phyloP scores from a whole-genome alignment of 2,888 invertebrate genomes.

The Zele albiditarsus region DNA sequence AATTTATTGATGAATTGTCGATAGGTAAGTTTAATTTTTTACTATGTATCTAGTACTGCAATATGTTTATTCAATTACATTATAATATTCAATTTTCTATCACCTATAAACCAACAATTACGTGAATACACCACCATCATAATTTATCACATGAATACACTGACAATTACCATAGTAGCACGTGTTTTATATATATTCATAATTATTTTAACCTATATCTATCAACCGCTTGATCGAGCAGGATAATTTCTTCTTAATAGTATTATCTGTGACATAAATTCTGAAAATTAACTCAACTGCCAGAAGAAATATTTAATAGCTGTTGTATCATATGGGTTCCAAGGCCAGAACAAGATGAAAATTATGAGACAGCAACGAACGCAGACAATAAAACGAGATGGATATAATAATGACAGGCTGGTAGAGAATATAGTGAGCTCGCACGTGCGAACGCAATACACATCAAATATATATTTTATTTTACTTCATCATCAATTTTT shows the following conservation, averaged over 20 bases:
- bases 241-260: conserved; percentile 41
- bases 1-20: neutral
- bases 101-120: too few relatives aligned
- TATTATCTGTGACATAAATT: conserved; percentile 46
- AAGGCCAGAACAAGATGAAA: too few relatives aligned
- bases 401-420: conserved; percentile 39
- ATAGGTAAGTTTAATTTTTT: too few relatives aligned
- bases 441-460: too few relatives aligned
- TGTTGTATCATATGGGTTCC: too few relatives aligned
- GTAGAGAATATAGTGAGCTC: neutral
- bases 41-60: too few relatives aligned
- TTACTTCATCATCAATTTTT: neutral
- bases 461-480: too few relatives aligned
- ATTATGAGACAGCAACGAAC: too few relatives aligned
- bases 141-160: conserved; percentile 46
- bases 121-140: conserved; percentile 10
- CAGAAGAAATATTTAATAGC: neutral
- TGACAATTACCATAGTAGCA: conserved; percentile 46
- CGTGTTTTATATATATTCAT: conserved; percentile 38
- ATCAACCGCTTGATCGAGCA: conserved; percentile 43
- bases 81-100: too few relatives aligned
- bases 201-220: neutral
- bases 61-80: too few relatives aligned
- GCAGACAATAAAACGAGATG: conserved; percentile 27
- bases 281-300: conserved; percentile 14